These are phyloP conservation scores for Bos indicus DNA, from an alignment of 2,113 vertebrate genomes.

Conservation along the genomic window DNA sequence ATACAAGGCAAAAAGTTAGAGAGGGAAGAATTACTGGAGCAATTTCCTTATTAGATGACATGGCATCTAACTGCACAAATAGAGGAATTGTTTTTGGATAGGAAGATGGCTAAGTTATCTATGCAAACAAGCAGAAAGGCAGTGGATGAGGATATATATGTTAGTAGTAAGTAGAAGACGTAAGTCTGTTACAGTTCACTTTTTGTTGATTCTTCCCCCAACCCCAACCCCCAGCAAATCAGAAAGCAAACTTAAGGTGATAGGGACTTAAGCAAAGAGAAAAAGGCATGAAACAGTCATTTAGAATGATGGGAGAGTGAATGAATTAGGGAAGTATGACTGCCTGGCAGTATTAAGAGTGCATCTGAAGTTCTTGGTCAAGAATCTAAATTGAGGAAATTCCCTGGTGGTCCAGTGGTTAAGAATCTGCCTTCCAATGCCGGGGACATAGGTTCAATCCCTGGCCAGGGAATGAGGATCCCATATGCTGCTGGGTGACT, in stretches of 20 bases:
- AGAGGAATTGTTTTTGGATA: background rate
- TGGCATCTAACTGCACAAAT: background rate
- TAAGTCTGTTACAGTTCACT: background rate
- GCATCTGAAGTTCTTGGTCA: background rate
- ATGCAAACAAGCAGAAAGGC: background rate
- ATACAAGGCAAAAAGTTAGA: background rate
- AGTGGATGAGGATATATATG: background rate
- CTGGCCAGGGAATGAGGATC: background rate
- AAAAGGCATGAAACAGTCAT: background rate
- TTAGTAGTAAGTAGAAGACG: background rate
- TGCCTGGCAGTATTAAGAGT: background rate
- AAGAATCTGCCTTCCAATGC: background rate
- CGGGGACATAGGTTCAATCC: background rate
- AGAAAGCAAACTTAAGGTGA: background rate
- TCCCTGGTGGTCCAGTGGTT: background rate
- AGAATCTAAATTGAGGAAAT: slow-evolving; percentile 12
- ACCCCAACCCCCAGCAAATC: background rate
- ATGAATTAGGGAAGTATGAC: background rate
- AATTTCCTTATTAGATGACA: background rate
- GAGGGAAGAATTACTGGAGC: background rate
- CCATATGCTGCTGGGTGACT: background rate
- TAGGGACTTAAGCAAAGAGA: background rate
- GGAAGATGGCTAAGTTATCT: background rate
- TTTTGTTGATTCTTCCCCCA: background rate
- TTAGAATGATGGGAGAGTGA: background rate